Base-by-base conservation (phyloP, 1,140 invertebrate genomes). In the Leptestheria dahalacensis region DNA sequence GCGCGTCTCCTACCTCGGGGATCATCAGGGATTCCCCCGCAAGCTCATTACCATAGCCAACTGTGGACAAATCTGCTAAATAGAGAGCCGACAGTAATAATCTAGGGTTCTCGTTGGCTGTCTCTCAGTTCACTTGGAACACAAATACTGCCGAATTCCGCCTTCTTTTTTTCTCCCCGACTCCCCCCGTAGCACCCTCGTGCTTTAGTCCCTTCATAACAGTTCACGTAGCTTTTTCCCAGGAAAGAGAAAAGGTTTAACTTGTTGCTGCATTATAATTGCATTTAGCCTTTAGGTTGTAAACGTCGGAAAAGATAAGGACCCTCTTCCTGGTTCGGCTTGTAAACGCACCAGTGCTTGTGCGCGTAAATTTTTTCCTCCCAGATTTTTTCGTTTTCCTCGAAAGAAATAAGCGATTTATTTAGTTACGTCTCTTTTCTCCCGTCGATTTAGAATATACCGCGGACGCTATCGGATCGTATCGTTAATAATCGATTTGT, bases 1-100 rank as follows among this genome's bases (percentile, higher is more conserved):
- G 67, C 83, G 82, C 66, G 83, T 89, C 64, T 84, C 84, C 49
- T 81, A 81, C 59, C 82, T 78, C 62, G 84, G 85, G 56, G 84
- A 87, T 70, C 78, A 81, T 55, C 78, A 81, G 47, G 85, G 85
- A 47, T 85, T 86, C 69, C 85, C 85, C 23, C 82, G 79, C 33
- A 83, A 83, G 71, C 80, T 77, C 65, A 82, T 86, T 66, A 68
- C 82, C 61, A 86, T 88, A 66, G 76, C 80, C 18, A 82, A 81
- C 71, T 88, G 85, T 70, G 85, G 85, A 41, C 33, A 41, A 41
- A 41, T 41, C 15, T 41, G 33, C 33, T 41, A 41, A 41, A 41
- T 9, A 41, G 15, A 41, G 15, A 41, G 15, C 33, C 15, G 33
- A 41, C 6, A 41, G 33, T 9, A 15, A 9, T 15, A 41, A 9